These are phyloP conservation scores for Bolborhynchus lineola DNA, from an alignment of 2,113 vertebrate genomes.

Conservation along the genomic window DNA sequence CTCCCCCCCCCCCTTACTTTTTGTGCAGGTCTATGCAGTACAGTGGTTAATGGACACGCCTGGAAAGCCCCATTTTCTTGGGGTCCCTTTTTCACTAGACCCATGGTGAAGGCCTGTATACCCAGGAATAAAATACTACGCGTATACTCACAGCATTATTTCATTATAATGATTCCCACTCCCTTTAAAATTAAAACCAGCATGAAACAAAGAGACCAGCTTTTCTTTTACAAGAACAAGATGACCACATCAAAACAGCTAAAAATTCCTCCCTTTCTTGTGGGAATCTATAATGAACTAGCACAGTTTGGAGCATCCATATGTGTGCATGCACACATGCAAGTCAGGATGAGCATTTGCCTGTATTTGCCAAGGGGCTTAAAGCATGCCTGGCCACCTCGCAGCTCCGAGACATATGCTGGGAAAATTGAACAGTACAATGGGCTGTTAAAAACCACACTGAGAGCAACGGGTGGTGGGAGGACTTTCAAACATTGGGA, in stretches of 20 bases:
- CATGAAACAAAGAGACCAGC: background rate
- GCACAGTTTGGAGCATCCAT: background rate
- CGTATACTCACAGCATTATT: background rate
- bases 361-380: background rate
- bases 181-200: background rate
- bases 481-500: too few relatives aligned
- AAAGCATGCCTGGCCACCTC: background rate
- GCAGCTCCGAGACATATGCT: background rate
- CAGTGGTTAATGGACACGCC: background rate
- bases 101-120: background rate
- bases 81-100: background rate
- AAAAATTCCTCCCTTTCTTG: constrained; percentile 15
- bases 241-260: constrained; percentile 16
- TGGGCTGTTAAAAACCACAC: too few relatives aligned
- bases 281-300: background rate
- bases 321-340: background rate
- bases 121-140: background rate
- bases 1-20: background rate
- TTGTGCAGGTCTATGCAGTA: background rate
- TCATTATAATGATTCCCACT: background rate
- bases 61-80: background rate
- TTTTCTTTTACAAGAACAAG: constrained; percentile 14
- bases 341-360: background rate
- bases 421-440: too few relatives aligned
- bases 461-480: too few relatives aligned